These are phyloP conservation scores for Epinephelus fuscoguttatus DNA, from an alignment of 2,113 vertebrate genomes.

Conservation along the genomic window DNA sequence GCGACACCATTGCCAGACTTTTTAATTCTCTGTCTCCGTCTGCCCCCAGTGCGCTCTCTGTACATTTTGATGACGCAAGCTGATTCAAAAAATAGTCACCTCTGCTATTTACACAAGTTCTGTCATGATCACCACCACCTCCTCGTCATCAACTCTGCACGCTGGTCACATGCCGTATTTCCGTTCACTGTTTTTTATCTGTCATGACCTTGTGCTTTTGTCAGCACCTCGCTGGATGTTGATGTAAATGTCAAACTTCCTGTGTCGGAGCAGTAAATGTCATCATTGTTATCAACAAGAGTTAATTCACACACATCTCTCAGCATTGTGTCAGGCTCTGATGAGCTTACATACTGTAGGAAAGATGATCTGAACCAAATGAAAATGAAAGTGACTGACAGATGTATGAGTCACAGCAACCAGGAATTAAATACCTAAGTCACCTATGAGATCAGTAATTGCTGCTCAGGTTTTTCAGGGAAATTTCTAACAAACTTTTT, in stretches of 20 bases:
- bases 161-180: neutral
- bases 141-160: neutral
- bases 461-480: constrained; percentile 15
- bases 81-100: constrained; percentile 24
- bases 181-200: neutral
- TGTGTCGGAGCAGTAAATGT: neutral
- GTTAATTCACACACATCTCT: neutral
- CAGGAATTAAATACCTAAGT: neutral
- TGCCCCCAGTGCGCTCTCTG: neutral
- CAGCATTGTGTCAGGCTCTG: neutral
- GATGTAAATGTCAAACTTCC: neutral
- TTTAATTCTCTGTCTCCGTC: neutral
- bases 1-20: neutral
- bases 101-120: neutral
- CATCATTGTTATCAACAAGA: neutral
- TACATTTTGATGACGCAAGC: constrained; percentile 24
- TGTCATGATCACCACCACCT: constrained; percentile 1
- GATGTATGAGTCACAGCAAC: constrained; percentile 18
- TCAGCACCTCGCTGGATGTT: neutral
- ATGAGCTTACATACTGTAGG: neutral
- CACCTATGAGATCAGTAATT: neutral
- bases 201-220: neutral
- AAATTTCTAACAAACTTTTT: constrained; percentile 20
- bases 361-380: neutral
- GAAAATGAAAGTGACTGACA: constrained; percentile 42